phyloP scores from a whole-genome alignment of 2,797 vertebrate genomes.

The Hipposideros larvatus region DNA sequence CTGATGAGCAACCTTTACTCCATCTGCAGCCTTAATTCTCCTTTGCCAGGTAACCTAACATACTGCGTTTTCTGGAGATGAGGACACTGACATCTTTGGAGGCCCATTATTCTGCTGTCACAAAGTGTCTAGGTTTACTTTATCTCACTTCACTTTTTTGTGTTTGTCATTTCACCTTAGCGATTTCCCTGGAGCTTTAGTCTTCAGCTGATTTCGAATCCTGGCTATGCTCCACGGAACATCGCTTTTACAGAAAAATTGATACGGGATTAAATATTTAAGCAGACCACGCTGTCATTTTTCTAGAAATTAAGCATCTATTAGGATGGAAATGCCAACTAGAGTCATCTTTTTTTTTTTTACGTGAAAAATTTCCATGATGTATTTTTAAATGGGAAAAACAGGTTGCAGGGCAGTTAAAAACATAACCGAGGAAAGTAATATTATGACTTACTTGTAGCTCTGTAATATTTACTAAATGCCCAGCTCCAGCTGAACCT shows the following conservation, averaged over 20 bases:
- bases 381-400: slow-evolving; percentile 24
- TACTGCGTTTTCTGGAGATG: not conserved
- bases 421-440: not conserved
- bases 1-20: not conserved
- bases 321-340: not conserved
- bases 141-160: no score
- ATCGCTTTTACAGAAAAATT: not conserved
- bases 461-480: not conserved
- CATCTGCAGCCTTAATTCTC: not conserved
- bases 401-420: not conserved
- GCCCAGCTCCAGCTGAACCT: not conserved
- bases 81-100: not conserved
- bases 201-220: not conserved
- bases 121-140: not conserved
- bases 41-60: not conserved
- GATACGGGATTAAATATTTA: slow-evolving; percentile 13
- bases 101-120: not conserved
- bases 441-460: not conserved
- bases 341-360: not conserved
- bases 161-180: not conserved
- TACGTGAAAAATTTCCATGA: not conserved
- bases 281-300: not conserved
- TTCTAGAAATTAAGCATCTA: slow-evolving; percentile 15
- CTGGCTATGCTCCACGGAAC: not conserved
- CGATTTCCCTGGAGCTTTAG: not conserved